A percentile compares a stretch with the other conserved stretches of the same genome.
These are phyloP conservation scores for Chloebia gouldiae DNA, from an alignment of 2,113 vertebrate species.

Conservation along the genomic window DNA sequence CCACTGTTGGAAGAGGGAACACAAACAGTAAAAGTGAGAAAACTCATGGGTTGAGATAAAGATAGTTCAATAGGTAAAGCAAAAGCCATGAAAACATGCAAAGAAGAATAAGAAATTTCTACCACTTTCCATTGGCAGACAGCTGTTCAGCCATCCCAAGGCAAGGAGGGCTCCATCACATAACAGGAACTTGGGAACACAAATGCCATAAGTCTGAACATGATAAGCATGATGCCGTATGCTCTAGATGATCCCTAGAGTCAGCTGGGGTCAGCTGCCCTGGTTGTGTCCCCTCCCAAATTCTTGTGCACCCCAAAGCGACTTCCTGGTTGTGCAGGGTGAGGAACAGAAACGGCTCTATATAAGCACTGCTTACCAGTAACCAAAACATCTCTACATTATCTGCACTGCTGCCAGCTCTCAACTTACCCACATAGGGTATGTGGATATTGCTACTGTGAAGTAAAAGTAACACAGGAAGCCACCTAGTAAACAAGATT, in stretches of 20 bases:
- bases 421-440: neutral
- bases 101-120: neutral
- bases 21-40: neutral
- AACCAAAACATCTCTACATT: neutral
- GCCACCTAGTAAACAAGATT: neutral
- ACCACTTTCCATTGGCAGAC: neutral
- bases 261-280: neutral
- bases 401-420: neutral
- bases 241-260: neutral
- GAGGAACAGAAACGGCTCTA: neutral
- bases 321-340: neutral
- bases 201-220: neutral
- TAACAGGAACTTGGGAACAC: neutral
- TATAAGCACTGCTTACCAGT: neutral
- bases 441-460: neutral
- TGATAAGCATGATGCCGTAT: neutral
- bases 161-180: neutral
- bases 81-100: neutral
- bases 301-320: accelerated
- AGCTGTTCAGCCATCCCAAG: neutral
- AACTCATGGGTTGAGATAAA: neutral
- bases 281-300: neutral
- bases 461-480: neutral
- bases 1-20: neutral
- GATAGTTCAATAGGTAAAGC: neutral